Conservation (phyloP, 2,888 invertebrate species). For the Scrobipalpa costella region DNA sequence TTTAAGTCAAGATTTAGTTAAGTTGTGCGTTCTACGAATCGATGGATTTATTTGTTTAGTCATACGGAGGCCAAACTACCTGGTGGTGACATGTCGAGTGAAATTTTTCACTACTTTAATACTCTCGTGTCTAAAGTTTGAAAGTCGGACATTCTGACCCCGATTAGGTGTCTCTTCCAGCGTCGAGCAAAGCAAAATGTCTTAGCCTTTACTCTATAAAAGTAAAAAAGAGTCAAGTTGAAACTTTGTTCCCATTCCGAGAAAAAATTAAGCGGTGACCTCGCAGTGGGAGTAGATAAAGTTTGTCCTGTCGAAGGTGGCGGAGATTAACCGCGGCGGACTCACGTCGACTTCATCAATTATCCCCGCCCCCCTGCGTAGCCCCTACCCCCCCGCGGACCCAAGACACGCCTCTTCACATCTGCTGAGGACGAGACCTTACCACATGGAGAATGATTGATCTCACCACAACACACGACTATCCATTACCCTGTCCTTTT, state of each 20-base stretch:
- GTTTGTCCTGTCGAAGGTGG: slow-evolving; percentile 56
- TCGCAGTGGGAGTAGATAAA: slow-evolving; percentile 51
- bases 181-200: slow-evolving; percentile 16
- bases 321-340: slow-evolving; percentile 57
- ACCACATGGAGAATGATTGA: slow-evolving; percentile 34
- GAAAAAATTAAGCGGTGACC: slow-evolving; percentile 46
- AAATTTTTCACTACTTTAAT: background rate
- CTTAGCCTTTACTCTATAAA: slow-evolving; percentile 20
- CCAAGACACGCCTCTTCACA: slow-evolving; percentile 48
- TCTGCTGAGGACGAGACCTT: slow-evolving; percentile 38
- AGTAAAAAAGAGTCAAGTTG: slow-evolving; percentile 26
- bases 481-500: slow-evolving; percentile 22
- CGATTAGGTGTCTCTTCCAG: slow-evolving; percentile 8
- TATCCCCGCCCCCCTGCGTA: slow-evolving; percentile 47
- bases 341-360: slow-evolving; percentile 70
- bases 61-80: too few species aligned
- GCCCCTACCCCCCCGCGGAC: slow-evolving; percentile 40
- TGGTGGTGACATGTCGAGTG: too few species aligned
- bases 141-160: background rate
- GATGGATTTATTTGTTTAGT: too few species aligned
- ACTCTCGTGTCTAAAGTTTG: background rate
- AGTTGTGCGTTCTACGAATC: too few species aligned
- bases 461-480: slow-evolving; percentile 25
- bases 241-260: slow-evolving; percentile 37
- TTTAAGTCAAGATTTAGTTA: too few species aligned